Evolutionary conservation across 92 coral and sea anemone species (phyloP).

Genomic region (Porites lobata): DNA sequence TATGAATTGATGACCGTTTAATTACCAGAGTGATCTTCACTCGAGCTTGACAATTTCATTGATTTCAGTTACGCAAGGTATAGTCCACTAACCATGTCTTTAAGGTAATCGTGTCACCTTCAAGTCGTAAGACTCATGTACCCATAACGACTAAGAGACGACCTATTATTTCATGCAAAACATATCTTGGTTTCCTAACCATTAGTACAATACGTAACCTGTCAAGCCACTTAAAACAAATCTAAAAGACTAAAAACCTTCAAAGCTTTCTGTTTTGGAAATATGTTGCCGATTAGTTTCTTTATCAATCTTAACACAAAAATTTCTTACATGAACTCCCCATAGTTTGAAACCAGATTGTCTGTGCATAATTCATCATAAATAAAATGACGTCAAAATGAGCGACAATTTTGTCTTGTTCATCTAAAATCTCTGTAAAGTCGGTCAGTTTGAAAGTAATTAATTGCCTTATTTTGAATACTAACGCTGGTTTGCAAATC

Average conservation of each 20-base stretch:
- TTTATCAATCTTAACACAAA: not conserved
- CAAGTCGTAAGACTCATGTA: not conserved
- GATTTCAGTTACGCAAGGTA: conserved; percentile 7
- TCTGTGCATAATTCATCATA: conserved; percentile 4
- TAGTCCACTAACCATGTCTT: conserved; percentile 16
- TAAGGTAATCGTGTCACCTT: conserved; percentile 21
- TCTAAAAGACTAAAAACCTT: not conserved
- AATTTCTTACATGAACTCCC: not conserved
- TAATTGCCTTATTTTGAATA: too few species aligned
- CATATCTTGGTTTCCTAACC: not conserved
- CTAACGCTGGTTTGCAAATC: not conserved
- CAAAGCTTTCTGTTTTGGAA: not conserved
- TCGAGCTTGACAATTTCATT: not conserved
- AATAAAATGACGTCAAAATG: not conserved
- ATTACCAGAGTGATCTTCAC: not conserved
- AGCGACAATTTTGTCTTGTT: not conserved
- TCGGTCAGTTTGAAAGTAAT: too few species aligned
- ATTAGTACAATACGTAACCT: not conserved
- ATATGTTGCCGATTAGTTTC: not conserved
- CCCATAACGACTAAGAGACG: conserved; percentile 13
- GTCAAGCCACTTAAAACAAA: not conserved
- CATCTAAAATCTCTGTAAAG: not conserved
- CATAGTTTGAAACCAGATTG: not conserved
- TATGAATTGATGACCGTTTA: conserved; percentile 2
- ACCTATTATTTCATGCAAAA: conserved; percentile 42